Percentiles rank a stretch among this genome's conserved stretches.
Conservation (phyloP, 2,888 invertebrate species). For the Unio pictorum region DNA sequence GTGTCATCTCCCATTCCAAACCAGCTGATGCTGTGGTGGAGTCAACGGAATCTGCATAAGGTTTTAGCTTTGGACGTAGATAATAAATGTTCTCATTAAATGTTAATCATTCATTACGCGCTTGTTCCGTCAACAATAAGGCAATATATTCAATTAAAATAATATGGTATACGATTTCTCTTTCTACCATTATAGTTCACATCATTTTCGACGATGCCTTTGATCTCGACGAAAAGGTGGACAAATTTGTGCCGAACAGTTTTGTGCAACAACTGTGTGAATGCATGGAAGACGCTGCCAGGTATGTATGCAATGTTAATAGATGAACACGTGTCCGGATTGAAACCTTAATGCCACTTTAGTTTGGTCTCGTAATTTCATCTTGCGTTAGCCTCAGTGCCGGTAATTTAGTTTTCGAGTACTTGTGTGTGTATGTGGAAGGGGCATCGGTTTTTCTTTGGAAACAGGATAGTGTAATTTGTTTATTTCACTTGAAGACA, state of each 20-base stretch:
- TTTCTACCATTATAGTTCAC: slow-evolving; percentile 81
- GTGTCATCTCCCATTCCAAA: too few relatives aligned
- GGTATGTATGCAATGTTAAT: slow-evolving; percentile 38
- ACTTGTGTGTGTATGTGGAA: too few relatives aligned
- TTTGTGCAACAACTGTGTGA: slow-evolving; percentile 93
- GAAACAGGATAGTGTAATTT: too few relatives aligned
- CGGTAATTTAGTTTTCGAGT: too few relatives aligned
- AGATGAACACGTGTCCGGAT: background rate
- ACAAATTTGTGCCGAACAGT: slow-evolving; percentile 91
- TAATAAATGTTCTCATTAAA: background rate
- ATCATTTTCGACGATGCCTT: slow-evolving; percentile 99
- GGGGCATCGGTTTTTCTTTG: too few relatives aligned
- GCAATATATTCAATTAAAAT: too few relatives aligned
- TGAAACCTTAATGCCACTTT: background rate
- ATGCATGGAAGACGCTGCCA: slow-evolving; percentile 78
- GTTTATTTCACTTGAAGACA: too few relatives aligned
- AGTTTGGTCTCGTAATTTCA: too few relatives aligned
- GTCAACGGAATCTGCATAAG: background rate
- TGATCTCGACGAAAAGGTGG: slow-evolving; percentile 84
- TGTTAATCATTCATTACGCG: background rate
- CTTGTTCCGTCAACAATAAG: too few relatives aligned
- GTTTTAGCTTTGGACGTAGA: background rate
- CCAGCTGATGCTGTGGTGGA: too few relatives aligned
- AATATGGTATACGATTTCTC: background rate
- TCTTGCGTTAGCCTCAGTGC: too few relatives aligned